Conservation (phyloP, 2,888 invertebrate genomes). For the Polylopha cassiicola region DNA sequence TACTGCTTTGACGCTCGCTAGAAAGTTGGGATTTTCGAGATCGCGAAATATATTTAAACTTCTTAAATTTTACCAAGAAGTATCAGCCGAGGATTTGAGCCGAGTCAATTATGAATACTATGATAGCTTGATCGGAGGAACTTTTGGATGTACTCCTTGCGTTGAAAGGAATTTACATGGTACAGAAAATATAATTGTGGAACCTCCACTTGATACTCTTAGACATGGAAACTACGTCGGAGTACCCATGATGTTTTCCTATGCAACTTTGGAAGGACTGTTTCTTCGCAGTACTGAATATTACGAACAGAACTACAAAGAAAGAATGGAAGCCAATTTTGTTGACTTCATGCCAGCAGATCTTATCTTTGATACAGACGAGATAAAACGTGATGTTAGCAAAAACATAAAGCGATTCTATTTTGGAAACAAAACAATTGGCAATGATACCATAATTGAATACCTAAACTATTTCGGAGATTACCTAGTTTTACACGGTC, state of each 20-base stretch:
- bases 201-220: conserved; percentile 28
- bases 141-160: conserved; percentile 40
- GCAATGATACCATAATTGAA: conserved; percentile 24
- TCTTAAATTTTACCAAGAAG: conserved; percentile 26
- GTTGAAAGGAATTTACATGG: conserved; percentile 29
- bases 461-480: conserved; percentile 40
- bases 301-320: conserved; percentile 31
- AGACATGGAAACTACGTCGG: conserved; percentile 26
- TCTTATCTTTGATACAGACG: conserved; percentile 31
- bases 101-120: conserved; percentile 29
- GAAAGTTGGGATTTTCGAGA: conserved; percentile 23
- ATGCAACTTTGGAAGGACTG: conserved; percentile 33
- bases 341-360: conserved; percentile 36
- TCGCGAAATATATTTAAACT: conserved; percentile 23
- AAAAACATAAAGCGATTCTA: conserved; percentile 33
- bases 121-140: conserved; percentile 33
- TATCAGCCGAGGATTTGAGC: conserved; percentile 29
- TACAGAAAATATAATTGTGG: conserved; percentile 28
- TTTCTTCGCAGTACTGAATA: conserved; percentile 33
- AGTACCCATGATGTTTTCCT: conserved; percentile 36
- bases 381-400: conserved; percentile 26
- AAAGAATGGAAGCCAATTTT: conserved; percentile 34
- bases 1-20: conserved; percentile 19
- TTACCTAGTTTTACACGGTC: conserved; percentile 27
- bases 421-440: conserved; percentile 32